These are phyloP conservation scores for Malurus alboscapulatus DNA, from an alignment of 2,113 vertebrate species.

Conservation along the genomic window DNA sequence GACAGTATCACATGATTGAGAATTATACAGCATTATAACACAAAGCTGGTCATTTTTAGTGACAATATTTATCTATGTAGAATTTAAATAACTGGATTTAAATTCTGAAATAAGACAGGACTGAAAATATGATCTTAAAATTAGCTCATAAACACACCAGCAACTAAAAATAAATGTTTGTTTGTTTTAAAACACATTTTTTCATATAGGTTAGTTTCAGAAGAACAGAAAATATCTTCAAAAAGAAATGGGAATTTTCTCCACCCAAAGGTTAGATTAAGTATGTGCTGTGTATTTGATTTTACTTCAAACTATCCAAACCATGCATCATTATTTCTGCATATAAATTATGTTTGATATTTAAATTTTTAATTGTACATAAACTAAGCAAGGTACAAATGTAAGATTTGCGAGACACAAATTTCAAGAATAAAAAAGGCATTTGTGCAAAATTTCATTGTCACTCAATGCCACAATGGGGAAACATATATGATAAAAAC, in stretches of 20 bases:
- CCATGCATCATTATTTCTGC: background rate
- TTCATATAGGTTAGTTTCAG: background rate
- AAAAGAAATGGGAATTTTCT: background rate
- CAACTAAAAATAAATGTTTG: background rate
- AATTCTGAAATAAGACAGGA: background rate
- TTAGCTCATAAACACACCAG: background rate
- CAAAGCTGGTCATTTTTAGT: background rate
- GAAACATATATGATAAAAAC: background rate
- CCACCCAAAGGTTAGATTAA: background rate
- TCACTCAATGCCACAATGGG: background rate
- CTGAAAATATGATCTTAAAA: background rate
- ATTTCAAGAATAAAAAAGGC: background rate
- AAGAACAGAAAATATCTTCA: background rate
- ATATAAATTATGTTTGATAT: background rate
- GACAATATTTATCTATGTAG: background rate
- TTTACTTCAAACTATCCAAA: background rate
- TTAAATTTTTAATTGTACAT: background rate
- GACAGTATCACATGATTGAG: conserved; percentile 53
- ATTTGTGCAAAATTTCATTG: background rate
- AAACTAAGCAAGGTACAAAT: background rate
- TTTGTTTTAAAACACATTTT: background rate
- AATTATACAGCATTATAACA: conserved; percentile 8
- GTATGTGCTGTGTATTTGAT: background rate
- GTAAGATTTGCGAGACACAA: background rate
- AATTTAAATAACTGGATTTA: background rate